Conservation (phyloP, 2,797 vertebrate species). For the Ctenosaura bakeri region DNA sequence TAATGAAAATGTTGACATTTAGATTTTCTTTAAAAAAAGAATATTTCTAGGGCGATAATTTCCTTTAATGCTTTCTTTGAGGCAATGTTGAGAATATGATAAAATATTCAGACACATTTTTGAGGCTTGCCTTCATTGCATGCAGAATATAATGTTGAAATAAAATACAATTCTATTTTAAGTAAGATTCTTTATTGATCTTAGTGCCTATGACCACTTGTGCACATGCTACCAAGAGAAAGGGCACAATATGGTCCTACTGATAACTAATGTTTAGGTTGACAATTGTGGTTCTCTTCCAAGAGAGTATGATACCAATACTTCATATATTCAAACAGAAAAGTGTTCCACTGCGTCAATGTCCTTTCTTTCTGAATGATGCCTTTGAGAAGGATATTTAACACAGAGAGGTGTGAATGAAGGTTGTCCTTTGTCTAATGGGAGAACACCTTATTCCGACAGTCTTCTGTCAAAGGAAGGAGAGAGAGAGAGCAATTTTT, state of each 20-base stretch:
- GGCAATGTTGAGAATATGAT: conserved; percentile 33
- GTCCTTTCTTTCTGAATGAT: not conserved
- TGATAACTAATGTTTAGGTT: not conserved
- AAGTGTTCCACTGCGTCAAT: not conserved
- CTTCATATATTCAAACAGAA: not conserved
- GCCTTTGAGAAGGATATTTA: not conserved
- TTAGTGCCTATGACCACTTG: not conserved
- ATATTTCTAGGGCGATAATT: conserved; percentile 35
- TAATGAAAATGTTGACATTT: conserved; percentile 65
- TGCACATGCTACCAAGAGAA: not conserved
- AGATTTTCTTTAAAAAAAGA: conserved; percentile 17
- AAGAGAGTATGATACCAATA: not conserved
- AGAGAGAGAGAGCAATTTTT: not conserved
- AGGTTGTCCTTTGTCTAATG: not conserved
- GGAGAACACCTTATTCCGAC: not conserved
- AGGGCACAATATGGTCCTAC: not conserved
- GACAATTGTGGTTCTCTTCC: not conserved
- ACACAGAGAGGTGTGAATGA: not conserved
- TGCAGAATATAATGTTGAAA: conserved; percentile 43
- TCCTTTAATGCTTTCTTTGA: conserved; percentile 54
- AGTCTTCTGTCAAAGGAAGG: not conserved
- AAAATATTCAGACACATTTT: conserved; percentile 24
- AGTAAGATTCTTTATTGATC: conserved; percentile 42
- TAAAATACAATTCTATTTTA: conserved; percentile 50
- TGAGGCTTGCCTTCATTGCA: conserved; percentile 45